Evolutionary conservation across 1,140 invertebrate species (phyloP).

Genomic region (Mesaphorura yosii): DNA sequence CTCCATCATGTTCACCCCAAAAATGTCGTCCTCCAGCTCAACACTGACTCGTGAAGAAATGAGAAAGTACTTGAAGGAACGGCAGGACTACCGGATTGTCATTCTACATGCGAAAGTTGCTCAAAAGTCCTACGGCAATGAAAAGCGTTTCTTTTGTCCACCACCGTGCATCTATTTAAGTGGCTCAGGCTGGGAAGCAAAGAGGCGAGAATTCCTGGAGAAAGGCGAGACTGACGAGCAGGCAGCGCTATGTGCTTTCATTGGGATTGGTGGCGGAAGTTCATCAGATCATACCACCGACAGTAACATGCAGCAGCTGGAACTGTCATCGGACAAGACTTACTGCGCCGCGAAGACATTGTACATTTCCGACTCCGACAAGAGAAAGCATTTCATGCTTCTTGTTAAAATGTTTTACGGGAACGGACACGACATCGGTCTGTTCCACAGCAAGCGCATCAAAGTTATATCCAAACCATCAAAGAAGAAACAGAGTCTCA

Average conservation of each 20-base stretch:
- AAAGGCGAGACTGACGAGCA: constrained; percentile 39
- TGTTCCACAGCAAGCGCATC: constrained; percentile 53
- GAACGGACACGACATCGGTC: constrained; percentile 51
- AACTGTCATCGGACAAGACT: constrained; percentile 54
- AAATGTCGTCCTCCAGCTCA: too few species aligned
- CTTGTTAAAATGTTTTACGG: constrained; percentile 56
- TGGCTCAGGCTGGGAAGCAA: constrained; percentile 52
- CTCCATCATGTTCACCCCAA: too few species aligned
- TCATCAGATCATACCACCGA: too few species aligned
- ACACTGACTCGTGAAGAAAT: constrained; percentile 44
- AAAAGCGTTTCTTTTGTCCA: constrained; percentile 60
- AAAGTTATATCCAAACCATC: constrained; percentile 63
- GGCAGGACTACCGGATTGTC: constrained; percentile 46
- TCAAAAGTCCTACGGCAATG: constrained; percentile 60
- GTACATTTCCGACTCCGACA: constrained; percentile 58
- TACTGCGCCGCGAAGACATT: constrained; percentile 61
- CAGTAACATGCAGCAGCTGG: constrained; percentile 55
- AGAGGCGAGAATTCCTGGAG: constrained; percentile 41
- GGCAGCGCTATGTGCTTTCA: constrained; percentile 50
- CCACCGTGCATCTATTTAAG: constrained; percentile 57
- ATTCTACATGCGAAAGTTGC: constrained; percentile 58
- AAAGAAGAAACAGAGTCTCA: constrained; percentile 60
- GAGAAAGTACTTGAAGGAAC: constrained; percentile 46
- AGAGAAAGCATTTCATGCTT: constrained; percentile 58
- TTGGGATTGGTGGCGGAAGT: constrained; percentile 57